Base-by-base conservation (phyloP, 2,888 invertebrate genomes). In the Microctonus aethiopoides region DNA sequence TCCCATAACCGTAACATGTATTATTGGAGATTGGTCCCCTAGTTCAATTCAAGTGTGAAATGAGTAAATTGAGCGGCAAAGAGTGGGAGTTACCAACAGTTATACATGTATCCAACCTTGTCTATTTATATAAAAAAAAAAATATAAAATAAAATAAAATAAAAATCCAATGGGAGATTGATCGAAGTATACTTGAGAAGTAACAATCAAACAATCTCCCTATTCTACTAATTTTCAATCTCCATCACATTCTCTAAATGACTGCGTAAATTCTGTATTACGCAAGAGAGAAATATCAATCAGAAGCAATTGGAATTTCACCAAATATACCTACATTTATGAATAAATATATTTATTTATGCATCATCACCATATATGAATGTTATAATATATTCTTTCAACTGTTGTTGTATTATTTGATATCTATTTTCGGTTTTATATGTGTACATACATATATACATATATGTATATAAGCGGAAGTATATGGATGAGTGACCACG, bases 211-310 rank as follows among this genome's bases (percentile, higher is more conserved):
- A n/a, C 54, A 39, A 62, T 68, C 62, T 62, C 61, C 67, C 29
- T 5, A 5, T 29, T 29, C 29, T 29, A 7, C 7, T 29, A 7
- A 3, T 7, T 29, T 7, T 29, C 29, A 29, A 29, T 29, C 29
- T 29, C 7, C 29, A 16, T 54, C 68, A 36, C 22, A 56, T 56
- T 51, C 60, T 68, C 54, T 41, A 68, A 68, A 62, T 68, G 68
- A 68, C 68, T 68, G 24, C 29, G 68, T 61, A 54, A 68, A 68
- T 61, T 67, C 61, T 32, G 51, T 60, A 67, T 68, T 68, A 68
- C 68, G 68, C 68, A 68, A 62, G 61, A 52, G 56, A 24, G 54
- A 68, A 62, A 62, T 68, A 68, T 68, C 68, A 68, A 68, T 68
- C 68, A 68, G 41, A 24, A 51, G 20, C 29, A 29, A 29, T 29